Percentiles rank a stretch among this genome's conserved stretches.
Evolutionary conservation across 1,140 invertebrate species (phyloP).

Genomic region (Hypsibius dujardini): DNA sequence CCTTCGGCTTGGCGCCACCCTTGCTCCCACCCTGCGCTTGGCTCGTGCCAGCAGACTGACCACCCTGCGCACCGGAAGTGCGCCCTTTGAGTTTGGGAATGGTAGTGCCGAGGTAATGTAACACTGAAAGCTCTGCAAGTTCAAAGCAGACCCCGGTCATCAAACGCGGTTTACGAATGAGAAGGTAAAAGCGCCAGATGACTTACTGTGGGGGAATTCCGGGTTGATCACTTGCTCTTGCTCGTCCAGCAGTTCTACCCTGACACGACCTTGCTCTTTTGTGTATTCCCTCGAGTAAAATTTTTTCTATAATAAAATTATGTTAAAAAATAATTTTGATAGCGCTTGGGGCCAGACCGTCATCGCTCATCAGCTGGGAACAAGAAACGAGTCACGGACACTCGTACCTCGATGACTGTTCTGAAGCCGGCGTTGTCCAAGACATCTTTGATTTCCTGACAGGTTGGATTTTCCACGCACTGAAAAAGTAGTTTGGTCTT

Average conservation of each 20-base stretch:
- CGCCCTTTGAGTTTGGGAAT: conserved; percentile 81
- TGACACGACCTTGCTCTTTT: conserved; percentile 73
- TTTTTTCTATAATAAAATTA: conserved; percentile 52
- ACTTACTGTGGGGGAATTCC: conserved; percentile 50
- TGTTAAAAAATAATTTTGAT: too few species aligned
- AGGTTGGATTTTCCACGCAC: conserved; percentile 82
- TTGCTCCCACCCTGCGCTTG: conserved; percentile 33
- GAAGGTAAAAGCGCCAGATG: conserved; percentile 17
- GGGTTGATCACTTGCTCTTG: conserved; percentile 57
- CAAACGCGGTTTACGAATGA: conserved; percentile 19
- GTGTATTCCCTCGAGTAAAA: conserved; percentile 73
- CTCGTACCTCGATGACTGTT: conserved; percentile 56
- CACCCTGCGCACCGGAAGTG: conserved; percentile 26
- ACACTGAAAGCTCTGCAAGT: conserved; percentile 48
- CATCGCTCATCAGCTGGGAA: too few species aligned
- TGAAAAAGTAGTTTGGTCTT: too few species aligned
- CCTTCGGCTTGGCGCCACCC: conserved; percentile 28
- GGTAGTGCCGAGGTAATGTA: conserved; percentile 55
- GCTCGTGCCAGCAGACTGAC: conserved; percentile 22
- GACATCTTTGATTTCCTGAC: conserved; percentile 80
- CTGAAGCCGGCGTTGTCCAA: conserved; percentile 57
- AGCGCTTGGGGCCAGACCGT: too few species aligned
- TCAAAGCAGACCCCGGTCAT: conserved; percentile 14
- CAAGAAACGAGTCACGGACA: too few species aligned
- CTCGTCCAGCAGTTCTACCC: conserved; percentile 78